Evolutionary conservation across 2,113 vertebrate species (phyloP).

Genomic region (Platycercus adscitus): DNA sequence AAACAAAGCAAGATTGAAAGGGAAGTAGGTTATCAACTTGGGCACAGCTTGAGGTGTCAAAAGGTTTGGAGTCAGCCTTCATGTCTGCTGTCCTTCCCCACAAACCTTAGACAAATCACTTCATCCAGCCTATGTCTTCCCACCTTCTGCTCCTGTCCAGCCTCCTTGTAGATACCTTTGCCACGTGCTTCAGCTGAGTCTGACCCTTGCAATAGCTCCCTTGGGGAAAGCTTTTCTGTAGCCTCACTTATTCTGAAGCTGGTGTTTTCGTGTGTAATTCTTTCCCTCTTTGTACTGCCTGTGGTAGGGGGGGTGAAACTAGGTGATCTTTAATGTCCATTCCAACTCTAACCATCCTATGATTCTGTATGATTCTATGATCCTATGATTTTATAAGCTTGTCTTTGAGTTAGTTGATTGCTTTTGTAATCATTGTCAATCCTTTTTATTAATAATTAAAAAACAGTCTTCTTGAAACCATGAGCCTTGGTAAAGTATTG

Average conservation of each 20-base stretch:
- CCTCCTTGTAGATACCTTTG: background rate
- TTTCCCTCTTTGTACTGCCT: background rate
- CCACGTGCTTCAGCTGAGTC: rapidly evolving
- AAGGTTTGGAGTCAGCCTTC: background rate
- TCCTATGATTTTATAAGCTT: background rate
- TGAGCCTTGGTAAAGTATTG: background rate
- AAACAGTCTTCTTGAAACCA: background rate
- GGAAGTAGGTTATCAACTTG: background rate
- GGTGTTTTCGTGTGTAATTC: background rate
- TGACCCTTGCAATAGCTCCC: rapidly evolving
- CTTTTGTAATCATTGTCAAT: background rate
- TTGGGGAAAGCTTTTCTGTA: background rate
- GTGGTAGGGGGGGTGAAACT: background rate
- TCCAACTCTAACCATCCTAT: background rate
- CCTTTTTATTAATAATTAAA: background rate
- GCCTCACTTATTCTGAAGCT: background rate
- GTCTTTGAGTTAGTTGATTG: background rate
- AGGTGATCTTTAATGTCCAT: background rate
- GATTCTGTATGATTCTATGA: background rate
- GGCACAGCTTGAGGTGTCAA: background rate
- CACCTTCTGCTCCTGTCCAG: background rate
- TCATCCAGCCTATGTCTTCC: background rate
- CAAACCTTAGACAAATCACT: background rate
- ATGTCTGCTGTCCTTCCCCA: background rate
- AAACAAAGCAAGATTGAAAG: background rate